phyloP scores from a whole-genome alignment of 1,140 invertebrate species.

The Megalonaias nervosa region DNA sequence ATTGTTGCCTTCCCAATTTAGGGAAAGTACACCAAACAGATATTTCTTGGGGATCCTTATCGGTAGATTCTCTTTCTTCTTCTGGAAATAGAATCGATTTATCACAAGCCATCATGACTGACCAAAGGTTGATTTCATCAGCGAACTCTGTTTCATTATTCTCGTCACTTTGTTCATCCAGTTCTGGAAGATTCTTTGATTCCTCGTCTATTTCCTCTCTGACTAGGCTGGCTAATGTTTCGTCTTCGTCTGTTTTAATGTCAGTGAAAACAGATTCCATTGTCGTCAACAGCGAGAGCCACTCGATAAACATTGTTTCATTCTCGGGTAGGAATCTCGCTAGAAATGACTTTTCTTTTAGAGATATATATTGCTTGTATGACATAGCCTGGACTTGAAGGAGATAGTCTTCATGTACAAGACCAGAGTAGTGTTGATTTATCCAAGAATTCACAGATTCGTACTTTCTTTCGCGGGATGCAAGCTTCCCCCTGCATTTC shows the following conservation, averaged over 20 bases:
- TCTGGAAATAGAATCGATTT: background rate
- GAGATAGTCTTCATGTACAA: background rate
- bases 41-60: background rate
- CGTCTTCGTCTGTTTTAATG: background rate
- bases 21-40: background rate
- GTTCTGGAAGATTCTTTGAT: background rate
- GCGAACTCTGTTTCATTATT: background rate
- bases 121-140: background rate
- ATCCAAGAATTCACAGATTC: background rate
- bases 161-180: too few species aligned
- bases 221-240: background rate
- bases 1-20: background rate
- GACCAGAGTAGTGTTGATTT: background rate
- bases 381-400: background rate
- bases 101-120: background rate
- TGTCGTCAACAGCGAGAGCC: background rate
- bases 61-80: background rate
- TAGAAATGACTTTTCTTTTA: background rate
- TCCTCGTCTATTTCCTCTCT: background rate
- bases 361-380: background rate
- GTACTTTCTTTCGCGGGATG: background rate
- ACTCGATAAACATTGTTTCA: background rate
- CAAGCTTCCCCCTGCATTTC: too few species aligned
- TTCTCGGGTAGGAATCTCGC: background rate
- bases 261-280: too few species aligned